Percentiles rank a stretch among this genome's conserved stretches.
Evolutionary conservation across 2,888 invertebrate genomes (phyloP).

Genomic region (Alloscopus bannaensis): DNA sequence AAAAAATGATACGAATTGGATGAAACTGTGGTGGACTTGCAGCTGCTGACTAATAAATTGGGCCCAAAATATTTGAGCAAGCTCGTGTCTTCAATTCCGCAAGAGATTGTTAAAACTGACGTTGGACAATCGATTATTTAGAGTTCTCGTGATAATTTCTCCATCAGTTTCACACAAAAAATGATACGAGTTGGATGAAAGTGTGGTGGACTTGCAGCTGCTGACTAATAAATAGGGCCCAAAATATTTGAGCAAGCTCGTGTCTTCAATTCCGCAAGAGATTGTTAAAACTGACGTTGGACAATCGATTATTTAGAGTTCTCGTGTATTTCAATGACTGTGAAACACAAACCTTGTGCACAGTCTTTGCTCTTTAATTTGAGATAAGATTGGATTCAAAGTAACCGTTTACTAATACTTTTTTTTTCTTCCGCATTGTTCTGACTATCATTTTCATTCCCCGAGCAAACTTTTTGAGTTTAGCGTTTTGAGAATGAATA

Average conservation of each 20-base stretch:
- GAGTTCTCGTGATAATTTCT: conserved; percentile 60
- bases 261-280: neutral
- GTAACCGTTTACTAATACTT: neutral
- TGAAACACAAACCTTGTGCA: no score
- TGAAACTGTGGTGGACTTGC: no score
- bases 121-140: neutral
- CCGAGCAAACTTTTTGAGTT: neutral
- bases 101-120: neutral
- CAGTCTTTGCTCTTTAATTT: no score
- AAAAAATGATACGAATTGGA: neutral
- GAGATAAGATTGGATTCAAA: neutral
- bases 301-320: neutral
- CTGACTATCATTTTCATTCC: neutral
- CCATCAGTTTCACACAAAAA: neutral
- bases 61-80: neutral
- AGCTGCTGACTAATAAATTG: no score
- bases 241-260: neutral
- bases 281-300: neutral
- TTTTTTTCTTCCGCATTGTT: neutral
- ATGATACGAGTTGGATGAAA: neutral
- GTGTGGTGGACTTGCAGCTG: no score
- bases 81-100: neutral
- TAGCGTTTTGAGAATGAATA: neutral
- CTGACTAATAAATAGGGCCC: no score
- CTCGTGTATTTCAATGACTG: no score